These are phyloP conservation scores for Drosophila koepferae DNA, from an alignment of 2,888 invertebrate genomes.

Conservation along the genomic window DNA sequence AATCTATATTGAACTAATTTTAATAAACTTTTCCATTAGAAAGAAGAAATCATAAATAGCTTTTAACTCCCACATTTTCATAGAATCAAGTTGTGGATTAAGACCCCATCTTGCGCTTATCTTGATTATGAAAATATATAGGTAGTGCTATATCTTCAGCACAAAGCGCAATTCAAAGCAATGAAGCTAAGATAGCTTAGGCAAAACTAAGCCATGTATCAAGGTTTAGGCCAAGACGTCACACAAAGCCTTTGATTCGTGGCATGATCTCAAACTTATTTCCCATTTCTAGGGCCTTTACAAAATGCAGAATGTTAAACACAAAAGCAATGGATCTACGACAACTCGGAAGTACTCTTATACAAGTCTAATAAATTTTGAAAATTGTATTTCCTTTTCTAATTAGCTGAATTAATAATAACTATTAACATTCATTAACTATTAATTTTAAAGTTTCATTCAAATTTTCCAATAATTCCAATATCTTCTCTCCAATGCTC, in stretches of 20 bases:
- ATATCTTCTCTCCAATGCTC: neutral
- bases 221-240: too few relatives aligned
- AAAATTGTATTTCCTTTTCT: neutral
- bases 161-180: neutral
- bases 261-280: neutral
- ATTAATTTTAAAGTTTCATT: too few relatives aligned
- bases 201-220: neutral
- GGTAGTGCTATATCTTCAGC: neutral
- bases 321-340: neutral
- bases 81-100: neutral
- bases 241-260: too few relatives aligned
- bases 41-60: neutral
- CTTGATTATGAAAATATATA: neutral
- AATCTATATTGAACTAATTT: neutral
- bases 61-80: neutral
- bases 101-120: neutral
- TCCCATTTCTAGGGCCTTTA: neutral
- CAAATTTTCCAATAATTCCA: neutral
- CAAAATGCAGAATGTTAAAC: neutral
- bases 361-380: too few relatives aligned
- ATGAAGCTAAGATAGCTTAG: neutral
- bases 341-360: too few relatives aligned
- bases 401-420: neutral
- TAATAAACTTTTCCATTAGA: neutral
- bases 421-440: too few relatives aligned